Percentiles rank a stretch among this genome's conserved stretches.
Conservation (phyloP, 2,797 vertebrate species). For the Spinus pinus region DNA sequence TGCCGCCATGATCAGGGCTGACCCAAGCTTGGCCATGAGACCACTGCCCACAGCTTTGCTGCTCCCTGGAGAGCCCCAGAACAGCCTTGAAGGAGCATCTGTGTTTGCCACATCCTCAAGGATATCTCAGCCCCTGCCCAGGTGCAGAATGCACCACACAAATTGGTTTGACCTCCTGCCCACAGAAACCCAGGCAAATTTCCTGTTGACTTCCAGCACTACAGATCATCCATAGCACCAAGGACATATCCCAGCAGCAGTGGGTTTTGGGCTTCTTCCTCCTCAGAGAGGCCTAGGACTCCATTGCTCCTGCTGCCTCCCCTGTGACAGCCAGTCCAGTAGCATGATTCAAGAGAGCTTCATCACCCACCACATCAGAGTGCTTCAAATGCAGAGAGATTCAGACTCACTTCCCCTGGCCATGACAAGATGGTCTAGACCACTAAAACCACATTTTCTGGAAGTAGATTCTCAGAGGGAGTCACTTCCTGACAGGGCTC, state of each 20-base stretch:
- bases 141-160: not conserved
- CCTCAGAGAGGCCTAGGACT: not conserved
- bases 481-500: slow-evolving; percentile 32
- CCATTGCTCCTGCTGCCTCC: not conserved
- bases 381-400: accelerated
- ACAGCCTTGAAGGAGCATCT: not conserved
- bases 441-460: slow-evolving; percentile 48
- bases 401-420: not conserved
- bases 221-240: not conserved
- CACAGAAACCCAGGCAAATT: not conserved
- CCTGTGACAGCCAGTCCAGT: not conserved
- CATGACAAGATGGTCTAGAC: slow-evolving; percentile 11
- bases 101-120: not conserved
- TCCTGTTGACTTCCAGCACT: not conserved
- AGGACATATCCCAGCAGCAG: not conserved
- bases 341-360: not conserved
- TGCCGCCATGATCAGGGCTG: not conserved
- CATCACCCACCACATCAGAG: accelerated
- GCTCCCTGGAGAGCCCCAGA: not conserved
- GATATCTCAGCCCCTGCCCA: not conserved
- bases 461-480: not conserved
- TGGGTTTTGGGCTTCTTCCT: not conserved
- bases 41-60: not conserved
- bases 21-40: not conserved
- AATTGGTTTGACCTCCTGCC: not conserved